phyloP scores from a whole-genome alignment of 1,140 invertebrate species.

The Tyrophagus putrescentiae region DNA sequence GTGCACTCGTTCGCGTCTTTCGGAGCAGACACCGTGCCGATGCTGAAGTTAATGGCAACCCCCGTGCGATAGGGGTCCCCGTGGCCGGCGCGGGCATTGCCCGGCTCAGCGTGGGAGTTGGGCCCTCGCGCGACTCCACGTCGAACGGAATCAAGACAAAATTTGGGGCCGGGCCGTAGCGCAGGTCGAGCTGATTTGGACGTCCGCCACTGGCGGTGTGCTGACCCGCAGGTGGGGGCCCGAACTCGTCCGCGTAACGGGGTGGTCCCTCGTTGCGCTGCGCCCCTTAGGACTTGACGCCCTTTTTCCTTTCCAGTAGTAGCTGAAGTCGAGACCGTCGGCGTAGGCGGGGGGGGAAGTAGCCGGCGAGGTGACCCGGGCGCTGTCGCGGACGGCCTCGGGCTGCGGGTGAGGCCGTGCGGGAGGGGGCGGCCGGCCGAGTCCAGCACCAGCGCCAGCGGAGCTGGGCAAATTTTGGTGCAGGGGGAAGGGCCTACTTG shows the following conservation, averaged over 20 bases:
- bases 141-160: slow-evolving; percentile 3
- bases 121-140: neutral
- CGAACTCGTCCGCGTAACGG: neutral
- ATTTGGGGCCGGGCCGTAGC: neutral
- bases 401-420: neutral
- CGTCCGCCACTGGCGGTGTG: neutral
- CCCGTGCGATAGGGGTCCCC: neutral
- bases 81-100: neutral
- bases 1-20: slow-evolving; percentile 3
- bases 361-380: neutral
- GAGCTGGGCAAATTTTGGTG: no score
- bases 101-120: no score
- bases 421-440: neutral
- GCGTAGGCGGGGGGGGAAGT: neutral
- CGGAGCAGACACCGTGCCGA: neutral
- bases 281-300: neutral
- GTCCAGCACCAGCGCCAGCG: neutral
- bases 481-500: no score
- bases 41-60: neutral
- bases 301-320: neutral
- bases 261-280: neutral
- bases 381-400: neutral
- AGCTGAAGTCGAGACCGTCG: neutral
- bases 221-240: neutral
- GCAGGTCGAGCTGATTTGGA: neutral